Conservation (phyloP, 1,140 invertebrate species). For the Lucilia cuprina region DNA sequence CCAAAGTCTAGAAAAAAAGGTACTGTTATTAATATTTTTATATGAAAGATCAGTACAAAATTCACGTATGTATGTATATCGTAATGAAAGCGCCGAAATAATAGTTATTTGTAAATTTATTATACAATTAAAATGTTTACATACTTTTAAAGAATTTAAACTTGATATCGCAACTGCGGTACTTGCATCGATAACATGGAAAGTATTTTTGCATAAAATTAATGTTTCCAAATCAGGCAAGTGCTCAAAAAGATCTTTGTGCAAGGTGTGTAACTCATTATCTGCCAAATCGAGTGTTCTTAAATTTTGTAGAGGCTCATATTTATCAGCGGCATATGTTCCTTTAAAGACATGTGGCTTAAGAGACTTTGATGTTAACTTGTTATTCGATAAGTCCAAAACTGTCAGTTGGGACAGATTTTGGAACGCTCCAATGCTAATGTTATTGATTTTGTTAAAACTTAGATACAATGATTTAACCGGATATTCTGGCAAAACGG, state of each 20-base stretch:
- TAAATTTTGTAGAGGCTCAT: constrained; percentile 70
- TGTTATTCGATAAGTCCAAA: constrained; percentile 75
- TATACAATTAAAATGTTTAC: background rate
- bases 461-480: constrained; percentile 64
- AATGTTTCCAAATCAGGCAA: constrained; percentile 70
- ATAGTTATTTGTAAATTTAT: too few relatives aligned
- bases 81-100: too few relatives aligned
- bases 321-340: constrained; percentile 65
- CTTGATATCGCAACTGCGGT: constrained; percentile 71
- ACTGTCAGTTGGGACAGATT: constrained; percentile 68
- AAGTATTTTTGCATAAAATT: constrained; percentile 72
- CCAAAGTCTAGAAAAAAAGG: constrained; percentile 65
- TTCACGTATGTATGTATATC: too few relatives aligned
- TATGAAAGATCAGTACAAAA: too few relatives aligned
- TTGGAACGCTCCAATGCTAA: constrained; percentile 70
- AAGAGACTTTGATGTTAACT: constrained; percentile 67
- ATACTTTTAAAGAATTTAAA: constrained; percentile 71
- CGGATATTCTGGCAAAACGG: constrained; percentile 56
- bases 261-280: constrained; percentile 72
- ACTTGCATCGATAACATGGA: constrained; percentile 68
- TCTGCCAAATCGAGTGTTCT: constrained; percentile 69
- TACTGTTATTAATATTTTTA: background rate
- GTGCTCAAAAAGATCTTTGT: constrained; percentile 77
- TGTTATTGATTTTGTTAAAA: constrained; percentile 67
- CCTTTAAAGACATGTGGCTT: constrained; percentile 73